A percentile compares a stretch with the other conserved stretches of the same genome.
Conservation (phyloP, 2,113 vertebrate genomes). For the Onychostoma macrolepis region DNA sequence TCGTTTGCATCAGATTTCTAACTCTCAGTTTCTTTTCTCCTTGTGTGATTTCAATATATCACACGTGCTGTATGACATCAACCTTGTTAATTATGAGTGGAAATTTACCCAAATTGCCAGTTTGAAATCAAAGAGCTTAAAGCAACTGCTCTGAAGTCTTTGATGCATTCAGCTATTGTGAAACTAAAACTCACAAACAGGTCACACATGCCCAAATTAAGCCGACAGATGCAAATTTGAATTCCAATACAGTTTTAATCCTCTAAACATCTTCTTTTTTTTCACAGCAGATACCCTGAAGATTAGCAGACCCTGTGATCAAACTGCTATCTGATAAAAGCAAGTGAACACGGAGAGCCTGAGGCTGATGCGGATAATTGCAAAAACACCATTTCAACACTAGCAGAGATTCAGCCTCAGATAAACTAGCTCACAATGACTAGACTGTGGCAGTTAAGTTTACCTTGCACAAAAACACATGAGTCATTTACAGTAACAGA, state of each 20-base stretch:
- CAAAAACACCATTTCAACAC: constrained; percentile 26
- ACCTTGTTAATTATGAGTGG: neutral
- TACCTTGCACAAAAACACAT: constrained; percentile 40
- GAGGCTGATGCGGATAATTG: neutral
- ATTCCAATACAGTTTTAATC: neutral
- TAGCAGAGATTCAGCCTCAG: constrained; percentile 20
- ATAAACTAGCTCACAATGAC: constrained; percentile 12
- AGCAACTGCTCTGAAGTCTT: neutral
- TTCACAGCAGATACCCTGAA: neutral
- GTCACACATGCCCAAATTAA: neutral
- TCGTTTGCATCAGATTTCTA: neutral
- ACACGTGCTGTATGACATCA: neutral
- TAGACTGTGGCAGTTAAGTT: neutral
- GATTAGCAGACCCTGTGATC: neutral
- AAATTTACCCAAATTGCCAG: neutral
- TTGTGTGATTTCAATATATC: neutral
- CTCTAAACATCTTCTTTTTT: neutral
- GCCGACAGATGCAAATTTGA: neutral
- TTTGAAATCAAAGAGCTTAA: neutral
- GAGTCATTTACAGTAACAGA: constrained; percentile 51
- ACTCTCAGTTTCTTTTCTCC: neutral
- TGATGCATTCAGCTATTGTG: neutral
- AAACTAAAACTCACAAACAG: neutral
- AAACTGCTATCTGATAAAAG: constrained; percentile 23
- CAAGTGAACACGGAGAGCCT: neutral